Evolutionary conservation across 2,113 vertebrate genomes (phyloP), one percentile per base, ranked within the genome.

Genomic region (Rhea pennata): DNA sequence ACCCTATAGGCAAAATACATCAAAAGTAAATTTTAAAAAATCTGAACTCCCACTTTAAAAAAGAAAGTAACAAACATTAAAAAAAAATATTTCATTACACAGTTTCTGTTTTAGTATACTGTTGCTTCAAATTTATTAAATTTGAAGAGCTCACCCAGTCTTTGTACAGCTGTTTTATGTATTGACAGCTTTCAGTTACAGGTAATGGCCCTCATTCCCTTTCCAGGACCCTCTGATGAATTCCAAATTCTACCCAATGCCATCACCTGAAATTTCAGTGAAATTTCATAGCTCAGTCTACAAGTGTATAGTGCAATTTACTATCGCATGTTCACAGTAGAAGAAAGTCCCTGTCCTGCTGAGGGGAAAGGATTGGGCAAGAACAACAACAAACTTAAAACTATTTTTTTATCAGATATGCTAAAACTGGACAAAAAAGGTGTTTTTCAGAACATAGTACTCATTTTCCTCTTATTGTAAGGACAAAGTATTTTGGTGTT

Each of bases 1-100:
- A 83, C 98, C 98, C 99, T 99, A 95, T 24, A 93, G 84, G 74
- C 4, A 93, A 85, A 82, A 78, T 16, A 74, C 82, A 89, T 6
- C 7, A 84, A 93, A 42, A 59, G n/a, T 4, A 61, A 46, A 5
- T 21, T 51, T 75, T 15, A 48, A 36, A 44, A 92, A 66, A 91
- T 13, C 13, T 76, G 31, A 87, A 12, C 14, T 84, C 15, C 78
- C 39, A 72, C 36, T 17, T 36, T 26, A 20, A 3, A 66, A 54
- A 85, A 39, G 59, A 29, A 53, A 23, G 31, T 24, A 85, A 54
- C 29, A 78, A 75, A 56, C 87, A 69, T 24, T 27, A 48, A 22
- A 89, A 89, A 89, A 9, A 26, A 75, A 77, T 19, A 73, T 61
- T 10, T n/a, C 64, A 23, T 22, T 53, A 29, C 2, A 78, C 75